Conservation (phyloP, 2,113 vertebrate genomes). For the Coturnix japonica region DNA sequence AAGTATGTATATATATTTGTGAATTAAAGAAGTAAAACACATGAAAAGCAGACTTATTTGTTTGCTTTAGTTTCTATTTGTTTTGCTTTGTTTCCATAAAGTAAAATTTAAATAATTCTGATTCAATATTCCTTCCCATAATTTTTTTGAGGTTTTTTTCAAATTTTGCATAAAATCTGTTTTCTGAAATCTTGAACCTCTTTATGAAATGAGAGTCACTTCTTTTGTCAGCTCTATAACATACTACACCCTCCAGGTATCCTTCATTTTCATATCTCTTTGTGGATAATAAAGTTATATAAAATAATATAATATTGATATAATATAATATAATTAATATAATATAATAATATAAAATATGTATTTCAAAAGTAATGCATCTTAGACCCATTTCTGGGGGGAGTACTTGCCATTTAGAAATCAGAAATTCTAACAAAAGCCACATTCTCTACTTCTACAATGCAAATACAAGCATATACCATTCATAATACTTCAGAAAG, state of each 20-base stretch:
- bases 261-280: neutral
- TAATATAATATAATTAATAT: too few species aligned
- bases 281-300: neutral
- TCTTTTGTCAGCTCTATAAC: neutral
- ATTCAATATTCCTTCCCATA: neutral
- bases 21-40: rapidly evolving
- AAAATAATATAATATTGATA: too few species aligned
- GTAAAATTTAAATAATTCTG: neutral
- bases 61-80: neutral
- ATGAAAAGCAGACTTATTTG: too few species aligned
- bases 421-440: rapidly evolving
- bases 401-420: neutral
- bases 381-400: neutral
- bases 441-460: neutral
- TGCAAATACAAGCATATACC: neutral
- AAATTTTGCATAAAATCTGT: rapidly evolving
- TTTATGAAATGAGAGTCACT: neutral
- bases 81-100: neutral
- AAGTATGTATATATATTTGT: too few species aligned
- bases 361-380: neutral
- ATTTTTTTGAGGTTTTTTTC: neutral
- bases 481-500: neutral
- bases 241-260: neutral
- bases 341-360: too few species aligned
- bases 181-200: neutral